Conservation (phyloP, 92 coral and sea anemone genomes). For the Parazoanthus darwini region DNA sequence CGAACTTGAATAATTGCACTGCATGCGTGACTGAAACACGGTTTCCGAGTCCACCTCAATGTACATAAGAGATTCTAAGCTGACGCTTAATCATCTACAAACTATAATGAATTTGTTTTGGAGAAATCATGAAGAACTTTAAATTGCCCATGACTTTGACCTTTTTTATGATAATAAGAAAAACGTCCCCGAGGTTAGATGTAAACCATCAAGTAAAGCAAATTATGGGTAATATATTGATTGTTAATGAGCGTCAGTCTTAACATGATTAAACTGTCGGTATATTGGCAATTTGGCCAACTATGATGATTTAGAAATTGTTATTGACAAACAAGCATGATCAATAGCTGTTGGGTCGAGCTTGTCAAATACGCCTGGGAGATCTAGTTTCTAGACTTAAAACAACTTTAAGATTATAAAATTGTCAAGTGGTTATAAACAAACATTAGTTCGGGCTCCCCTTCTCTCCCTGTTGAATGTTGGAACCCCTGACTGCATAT, state of each 20-base stretch:
- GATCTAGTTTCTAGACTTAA: too few species aligned
- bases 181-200: background rate
- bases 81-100: background rate
- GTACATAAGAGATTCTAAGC: background rate
- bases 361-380: too few species aligned
- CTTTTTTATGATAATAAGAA: background rate
- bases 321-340: too few species aligned
- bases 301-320: too few species aligned
- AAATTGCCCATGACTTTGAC: background rate
- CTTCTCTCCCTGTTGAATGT: too few species aligned
- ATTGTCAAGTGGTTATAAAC: background rate
- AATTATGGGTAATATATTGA: background rate
- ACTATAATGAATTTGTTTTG: background rate
- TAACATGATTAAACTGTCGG: background rate
- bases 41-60: background rate
- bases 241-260: background rate
- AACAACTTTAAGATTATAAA: too few species aligned
- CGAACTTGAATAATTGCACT: too few species aligned
- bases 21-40: background rate
- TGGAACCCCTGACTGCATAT: background rate
- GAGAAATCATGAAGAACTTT: background rate
- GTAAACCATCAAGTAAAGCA: background rate
- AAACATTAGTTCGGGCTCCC: too few species aligned
- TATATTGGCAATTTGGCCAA: background rate
- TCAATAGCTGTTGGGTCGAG: too few species aligned